A percentile compares a stretch with the other conserved stretches of the same genome.
Evolutionary conservation across 2,888 invertebrate genomes (phyloP).

Genomic region (Aspidapion aeneum): DNA sequence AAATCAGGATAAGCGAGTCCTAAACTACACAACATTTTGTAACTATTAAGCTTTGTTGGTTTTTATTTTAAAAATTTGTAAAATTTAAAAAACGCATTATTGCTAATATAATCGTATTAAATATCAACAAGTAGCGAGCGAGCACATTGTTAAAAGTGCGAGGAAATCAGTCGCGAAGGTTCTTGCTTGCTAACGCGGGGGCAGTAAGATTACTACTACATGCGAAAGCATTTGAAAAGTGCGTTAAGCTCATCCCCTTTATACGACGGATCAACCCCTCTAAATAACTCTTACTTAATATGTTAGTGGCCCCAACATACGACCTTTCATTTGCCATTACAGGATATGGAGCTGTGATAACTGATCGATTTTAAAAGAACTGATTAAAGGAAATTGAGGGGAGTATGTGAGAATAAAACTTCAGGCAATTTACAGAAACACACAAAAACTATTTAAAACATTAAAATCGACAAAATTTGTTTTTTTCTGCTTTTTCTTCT

Average conservation of each 20-base stretch:
- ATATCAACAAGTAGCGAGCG: slow-evolving; percentile 6
- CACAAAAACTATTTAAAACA: too few relatives aligned
- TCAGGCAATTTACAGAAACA: too few relatives aligned
- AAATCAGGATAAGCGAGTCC: slow-evolving; percentile 39
- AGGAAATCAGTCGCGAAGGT: neutral
- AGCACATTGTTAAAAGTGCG: neutral
- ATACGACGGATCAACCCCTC: slow-evolving; percentile 32
- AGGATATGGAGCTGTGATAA: neutral
- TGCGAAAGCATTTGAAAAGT: slow-evolving; percentile 29
- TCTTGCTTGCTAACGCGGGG: slow-evolving; percentile 20
- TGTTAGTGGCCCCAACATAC: too few relatives aligned
- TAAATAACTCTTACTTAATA: slow-evolving; percentile 47
- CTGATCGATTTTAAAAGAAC: neutral
- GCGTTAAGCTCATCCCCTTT: slow-evolving; percentile 28
- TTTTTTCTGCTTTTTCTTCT: too few relatives aligned
- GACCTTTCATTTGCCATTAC: neutral
- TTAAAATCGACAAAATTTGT: too few relatives aligned
- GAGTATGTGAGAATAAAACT: too few relatives aligned
- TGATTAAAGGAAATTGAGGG: neutral
- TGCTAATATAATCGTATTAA: neutral
- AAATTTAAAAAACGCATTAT: too few relatives aligned
- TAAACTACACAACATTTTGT: slow-evolving; percentile 42
- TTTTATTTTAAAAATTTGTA: too few relatives aligned
- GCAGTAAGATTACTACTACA: slow-evolving; percentile 35
- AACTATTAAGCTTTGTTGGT: too few relatives aligned